A percentile compares a stretch with the other conserved stretches of the same genome.
Evolutionary conservation across 2,797 vertebrate genomes (phyloP).

Genomic region (Pangasius djambal): DNA sequence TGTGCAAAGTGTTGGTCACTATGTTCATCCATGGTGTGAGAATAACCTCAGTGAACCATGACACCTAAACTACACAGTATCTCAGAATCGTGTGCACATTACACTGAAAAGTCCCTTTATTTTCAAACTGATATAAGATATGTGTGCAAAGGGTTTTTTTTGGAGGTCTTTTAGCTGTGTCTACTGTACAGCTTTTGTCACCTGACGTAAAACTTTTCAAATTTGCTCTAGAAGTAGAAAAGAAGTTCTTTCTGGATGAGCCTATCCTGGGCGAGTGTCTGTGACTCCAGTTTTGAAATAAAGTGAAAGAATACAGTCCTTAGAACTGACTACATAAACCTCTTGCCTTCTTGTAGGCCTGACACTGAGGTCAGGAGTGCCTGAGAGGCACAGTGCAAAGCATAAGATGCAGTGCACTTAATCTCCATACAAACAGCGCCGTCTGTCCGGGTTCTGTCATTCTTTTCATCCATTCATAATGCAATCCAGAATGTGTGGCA

Average conservation of each 20-base stretch:
- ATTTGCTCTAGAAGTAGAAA: background rate
- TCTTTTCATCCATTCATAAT: constrained; percentile 51
- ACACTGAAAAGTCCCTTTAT: background rate
- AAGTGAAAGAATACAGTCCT: background rate
- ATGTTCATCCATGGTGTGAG: background rate
- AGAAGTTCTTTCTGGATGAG: background rate
- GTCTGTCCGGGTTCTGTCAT: background rate
- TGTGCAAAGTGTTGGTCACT: background rate
- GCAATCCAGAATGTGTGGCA: constrained; percentile 58
- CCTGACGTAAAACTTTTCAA: background rate
- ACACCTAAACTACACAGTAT: background rate
- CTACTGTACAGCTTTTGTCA: constrained; percentile 6
- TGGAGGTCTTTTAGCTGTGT: constrained; percentile 8
- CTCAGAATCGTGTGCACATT: background rate
- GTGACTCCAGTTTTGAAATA: constrained; percentile 16
- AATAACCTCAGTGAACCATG: background rate
- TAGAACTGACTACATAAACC: background rate
- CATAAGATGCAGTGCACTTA: background rate
- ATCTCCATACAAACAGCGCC: background rate
- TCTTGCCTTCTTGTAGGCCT: background rate
- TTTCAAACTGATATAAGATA: background rate
- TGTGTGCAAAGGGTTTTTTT: background rate
- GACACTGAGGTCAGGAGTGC: background rate
- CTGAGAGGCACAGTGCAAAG: background rate
- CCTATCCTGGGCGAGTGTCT: background rate